phyloP scores from a whole-genome alignment of 2,113 vertebrate genomes.

The Arenaria interpres region DNA sequence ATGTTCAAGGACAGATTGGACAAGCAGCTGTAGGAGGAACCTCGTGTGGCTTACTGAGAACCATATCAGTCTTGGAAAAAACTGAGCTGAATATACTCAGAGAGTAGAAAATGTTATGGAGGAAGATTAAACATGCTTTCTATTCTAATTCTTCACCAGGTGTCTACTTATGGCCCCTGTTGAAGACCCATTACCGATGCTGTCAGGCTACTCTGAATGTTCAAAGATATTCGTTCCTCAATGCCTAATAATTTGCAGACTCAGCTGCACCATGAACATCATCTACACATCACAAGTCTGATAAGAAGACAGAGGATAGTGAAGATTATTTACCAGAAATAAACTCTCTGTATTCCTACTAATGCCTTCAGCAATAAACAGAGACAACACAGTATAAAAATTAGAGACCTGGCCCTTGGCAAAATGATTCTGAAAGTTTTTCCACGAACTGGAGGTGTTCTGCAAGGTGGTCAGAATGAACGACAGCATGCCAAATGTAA shows the following conservation, averaged over 20 bases:
- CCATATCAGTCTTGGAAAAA: background rate
- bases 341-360: background rate
- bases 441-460: background rate
- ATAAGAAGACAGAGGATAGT: background rate
- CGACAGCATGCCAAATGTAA: background rate
- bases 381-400: background rate
- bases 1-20: background rate
- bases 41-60: background rate
- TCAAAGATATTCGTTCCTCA: background rate
- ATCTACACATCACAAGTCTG: background rate
- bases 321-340: background rate
- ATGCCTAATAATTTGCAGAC: background rate
- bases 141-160: background rate
- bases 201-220: background rate
- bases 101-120: background rate
- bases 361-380: background rate
- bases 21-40: background rate
- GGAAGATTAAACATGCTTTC: background rate
- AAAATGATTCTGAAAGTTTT: background rate
- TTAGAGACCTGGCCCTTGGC: background rate
- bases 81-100: background rate
- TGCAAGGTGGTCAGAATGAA: background rate
- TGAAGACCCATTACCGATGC: background rate
- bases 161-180: background rate
- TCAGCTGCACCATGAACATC: background rate